phyloP scores from a whole-genome alignment of 2,797 vertebrate species.

The Macropodus opercularis region DNA sequence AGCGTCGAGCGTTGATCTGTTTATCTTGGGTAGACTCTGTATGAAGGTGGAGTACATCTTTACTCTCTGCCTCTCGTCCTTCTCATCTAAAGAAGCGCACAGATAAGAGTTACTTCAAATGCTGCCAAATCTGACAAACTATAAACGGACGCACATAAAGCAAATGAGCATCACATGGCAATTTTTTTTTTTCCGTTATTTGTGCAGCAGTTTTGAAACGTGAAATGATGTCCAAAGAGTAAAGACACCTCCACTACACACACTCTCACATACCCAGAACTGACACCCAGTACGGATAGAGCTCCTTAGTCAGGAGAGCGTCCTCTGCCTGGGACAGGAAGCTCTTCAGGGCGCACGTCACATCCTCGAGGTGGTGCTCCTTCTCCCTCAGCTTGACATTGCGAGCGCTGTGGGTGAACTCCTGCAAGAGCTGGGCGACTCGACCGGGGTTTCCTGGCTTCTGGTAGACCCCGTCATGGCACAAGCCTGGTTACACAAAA shows the following conservation, averaged over 20 bases:
- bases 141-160: not conserved
- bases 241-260: not conserved
- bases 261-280: slow-evolving; percentile 83
- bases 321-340: slow-evolving; percentile 91
- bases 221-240: not conserved
- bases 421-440: slow-evolving; percentile 85
- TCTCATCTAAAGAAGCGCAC: slow-evolving; percentile 80
- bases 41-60: slow-evolving; percentile 91
- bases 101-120: not conserved
- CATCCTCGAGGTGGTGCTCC: slow-evolving; percentile 90
- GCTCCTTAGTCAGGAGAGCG: slow-evolving; percentile 93
- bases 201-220: not conserved
- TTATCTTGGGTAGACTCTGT: slow-evolving; percentile 87
- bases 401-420: slow-evolving; percentile 90
- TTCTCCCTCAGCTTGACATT: slow-evolving; percentile 90
- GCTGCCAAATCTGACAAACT: not conserved
- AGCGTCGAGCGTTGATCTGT: slow-evolving; percentile 89
- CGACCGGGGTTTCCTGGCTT: slow-evolving; percentile 82
- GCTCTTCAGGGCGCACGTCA: slow-evolving; percentile 89
- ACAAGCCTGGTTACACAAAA: slow-evolving; percentile 83
- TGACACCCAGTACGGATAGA: slow-evolving; percentile 96
- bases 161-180: not conserved
- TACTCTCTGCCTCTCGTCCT: slow-evolving; percentile 85
- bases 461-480: slow-evolving; percentile 90
- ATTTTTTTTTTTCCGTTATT: no score